Percentiles rank a stretch among this genome's conserved stretches.
phyloP scores from a whole-genome alignment of 1,140 invertebrate species.

The Pissodes strobi region DNA sequence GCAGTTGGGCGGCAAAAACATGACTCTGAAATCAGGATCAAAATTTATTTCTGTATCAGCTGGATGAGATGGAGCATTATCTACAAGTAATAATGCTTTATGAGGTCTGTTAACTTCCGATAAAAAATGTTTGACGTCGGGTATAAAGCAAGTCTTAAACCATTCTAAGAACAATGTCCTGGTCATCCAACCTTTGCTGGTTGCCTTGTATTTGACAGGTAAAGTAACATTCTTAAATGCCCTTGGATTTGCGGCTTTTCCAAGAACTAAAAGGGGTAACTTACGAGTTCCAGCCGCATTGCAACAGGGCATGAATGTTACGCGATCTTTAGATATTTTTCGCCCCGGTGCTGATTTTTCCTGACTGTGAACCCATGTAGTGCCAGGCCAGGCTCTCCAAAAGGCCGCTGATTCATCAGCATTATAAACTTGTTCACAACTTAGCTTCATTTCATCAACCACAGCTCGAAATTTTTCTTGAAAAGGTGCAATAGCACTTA shows the following conservation, averaged over 20 bases:
- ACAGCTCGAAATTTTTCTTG: neutral
- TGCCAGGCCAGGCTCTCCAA: neutral
- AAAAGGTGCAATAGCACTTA: neutral
- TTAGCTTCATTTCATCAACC: neutral
- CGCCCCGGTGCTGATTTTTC: neutral
- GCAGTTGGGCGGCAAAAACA: too few species aligned
- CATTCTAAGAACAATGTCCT: constrained; percentile 20
- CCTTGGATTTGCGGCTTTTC: constrained; percentile 48
- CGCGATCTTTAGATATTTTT: too few species aligned
- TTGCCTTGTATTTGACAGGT: constrained; percentile 48
- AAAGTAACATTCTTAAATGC: constrained; percentile 29
- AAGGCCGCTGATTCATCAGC: too few species aligned
- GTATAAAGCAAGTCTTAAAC: constrained; percentile 14
- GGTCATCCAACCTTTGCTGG: constrained; percentile 32
- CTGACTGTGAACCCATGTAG: neutral
- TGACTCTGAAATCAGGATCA: constrained; percentile 9
- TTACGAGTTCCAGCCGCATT: neutral
- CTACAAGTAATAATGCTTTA: constrained; percentile 41
- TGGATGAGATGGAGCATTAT: constrained; percentile 50
- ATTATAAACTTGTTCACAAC: constrained; percentile 8
- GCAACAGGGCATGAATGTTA: neutral
- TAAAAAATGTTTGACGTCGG: constrained; percentile 18
- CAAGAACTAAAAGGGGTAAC: constrained; percentile 10
- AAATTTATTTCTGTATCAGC: too few species aligned
- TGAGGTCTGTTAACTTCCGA: constrained; percentile 26